phyloP scores from a whole-genome alignment of 2,797 vertebrate genomes.

The Aulostomus chinensis region DNA sequence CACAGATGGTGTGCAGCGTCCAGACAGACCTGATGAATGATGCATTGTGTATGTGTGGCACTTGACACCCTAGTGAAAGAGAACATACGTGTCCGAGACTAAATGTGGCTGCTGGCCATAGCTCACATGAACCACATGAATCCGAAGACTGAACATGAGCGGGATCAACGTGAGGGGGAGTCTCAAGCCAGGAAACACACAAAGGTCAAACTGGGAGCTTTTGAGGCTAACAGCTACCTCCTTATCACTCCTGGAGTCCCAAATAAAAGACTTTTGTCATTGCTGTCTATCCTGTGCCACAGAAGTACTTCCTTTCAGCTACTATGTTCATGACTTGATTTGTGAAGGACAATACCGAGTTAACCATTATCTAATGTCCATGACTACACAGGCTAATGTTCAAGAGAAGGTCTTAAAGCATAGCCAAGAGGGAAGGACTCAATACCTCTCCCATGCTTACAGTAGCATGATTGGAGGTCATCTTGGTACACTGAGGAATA shows the following conservation, averaged over 20 bases:
- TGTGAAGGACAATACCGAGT: neutral
- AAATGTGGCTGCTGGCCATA: slow-evolving; percentile 16
- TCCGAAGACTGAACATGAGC: slow-evolving; percentile 19
- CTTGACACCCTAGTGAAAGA: slow-evolving; percentile 37
- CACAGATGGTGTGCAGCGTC: slow-evolving; percentile 9
- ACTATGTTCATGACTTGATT: slow-evolving; percentile 3
- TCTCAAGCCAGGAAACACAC: slow-evolving; percentile 6
- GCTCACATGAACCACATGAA: slow-evolving; percentile 12
- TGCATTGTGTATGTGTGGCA: slow-evolving; percentile 52
- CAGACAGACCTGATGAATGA: slow-evolving; percentile 50
- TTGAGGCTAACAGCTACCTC: slow-evolving; percentile 30
- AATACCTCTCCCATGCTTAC: too few relatives aligned
- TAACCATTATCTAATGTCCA: slow-evolving; percentile 1
- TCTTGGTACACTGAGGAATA: too few relatives aligned
- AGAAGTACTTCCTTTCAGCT: neutral
- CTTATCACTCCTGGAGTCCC: slow-evolving; percentile 12
- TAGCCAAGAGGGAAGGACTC: too few relatives aligned
- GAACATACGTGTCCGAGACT: slow-evolving; percentile 26
- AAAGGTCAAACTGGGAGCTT: slow-evolving; percentile 26
- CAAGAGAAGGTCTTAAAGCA: neutral
- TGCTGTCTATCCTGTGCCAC: slow-evolving; percentile 4
- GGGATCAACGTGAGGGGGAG: slow-evolving; percentile 1
- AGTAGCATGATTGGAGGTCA: too few relatives aligned
- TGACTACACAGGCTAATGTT: neutral
- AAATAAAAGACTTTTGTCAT: slow-evolving; percentile 7